Percentiles rank a stretch among this genome's conserved stretches.
These are phyloP conservation scores for Bacillus rossius DNA, from an alignment of 1,140 invertebrate genomes.

Conservation along the genomic window DNA sequence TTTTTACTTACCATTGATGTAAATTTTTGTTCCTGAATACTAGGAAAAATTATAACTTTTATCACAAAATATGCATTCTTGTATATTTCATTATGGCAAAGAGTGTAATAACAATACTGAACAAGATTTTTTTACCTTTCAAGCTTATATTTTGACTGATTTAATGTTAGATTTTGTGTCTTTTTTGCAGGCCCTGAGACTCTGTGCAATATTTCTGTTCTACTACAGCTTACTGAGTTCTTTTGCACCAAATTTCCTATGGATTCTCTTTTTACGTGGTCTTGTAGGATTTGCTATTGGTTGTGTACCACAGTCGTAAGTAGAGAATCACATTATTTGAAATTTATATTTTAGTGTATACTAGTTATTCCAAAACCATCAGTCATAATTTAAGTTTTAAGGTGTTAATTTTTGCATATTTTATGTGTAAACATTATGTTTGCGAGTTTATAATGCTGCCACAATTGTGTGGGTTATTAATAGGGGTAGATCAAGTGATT, in stretches of 20 bases:
- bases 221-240: constrained; percentile 89
- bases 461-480: too few relatives aligned
- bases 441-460: neutral
- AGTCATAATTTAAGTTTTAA: too few relatives aligned
- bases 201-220: constrained; percentile 83
- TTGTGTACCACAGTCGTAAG: constrained; percentile 95
- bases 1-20: too few relatives aligned
- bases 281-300: constrained; percentile 95
- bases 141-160: neutral
- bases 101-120: neutral
- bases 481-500: too few relatives aligned
- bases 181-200: constrained; percentile 64
- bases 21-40: too few relatives aligned
- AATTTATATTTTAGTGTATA: constrained; percentile 22
- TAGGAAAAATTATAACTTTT: too few relatives aligned
- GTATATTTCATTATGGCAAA: too few relatives aligned
- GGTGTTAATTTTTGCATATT: too few relatives aligned
- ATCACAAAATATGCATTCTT: too few relatives aligned
- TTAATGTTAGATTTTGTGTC: constrained; percentile 8
- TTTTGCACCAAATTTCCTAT: constrained; percentile 85
- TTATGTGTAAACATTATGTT: too few relatives aligned
- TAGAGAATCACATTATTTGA: constrained; percentile 32
- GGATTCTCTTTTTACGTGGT: constrained; percentile 84
- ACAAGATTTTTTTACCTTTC: constrained; percentile 8
- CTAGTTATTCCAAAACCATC: too few relatives aligned